Conservation (phyloP, 2,113 vertebrate species). For the Sebastes fasciatus region DNA sequence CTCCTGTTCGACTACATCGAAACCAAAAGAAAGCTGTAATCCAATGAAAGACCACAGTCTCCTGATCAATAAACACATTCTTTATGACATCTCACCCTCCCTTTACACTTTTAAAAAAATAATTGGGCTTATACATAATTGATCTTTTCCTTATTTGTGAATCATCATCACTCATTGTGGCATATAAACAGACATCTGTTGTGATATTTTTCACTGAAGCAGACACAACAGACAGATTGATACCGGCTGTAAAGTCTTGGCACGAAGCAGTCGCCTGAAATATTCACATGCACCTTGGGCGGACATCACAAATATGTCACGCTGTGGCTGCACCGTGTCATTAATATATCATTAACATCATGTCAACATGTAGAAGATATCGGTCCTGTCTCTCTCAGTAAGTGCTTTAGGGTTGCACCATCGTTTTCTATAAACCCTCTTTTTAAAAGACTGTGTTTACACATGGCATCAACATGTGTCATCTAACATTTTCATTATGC, state of each 20-base stretch:
- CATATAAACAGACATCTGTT: background rate
- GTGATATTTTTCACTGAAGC: background rate
- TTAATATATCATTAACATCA: conserved; percentile 45
- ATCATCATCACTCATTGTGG: background rate
- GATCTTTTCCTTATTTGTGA: background rate
- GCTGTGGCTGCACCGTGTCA: conserved; percentile 15
- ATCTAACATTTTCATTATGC: background rate
- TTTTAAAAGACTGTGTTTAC: background rate
- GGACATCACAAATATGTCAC: conserved; percentile 35
- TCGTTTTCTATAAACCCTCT: background rate
- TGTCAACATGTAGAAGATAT: background rate
- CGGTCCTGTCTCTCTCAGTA: background rate
- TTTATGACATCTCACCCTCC: background rate
- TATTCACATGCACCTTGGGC: conserved; percentile 47
- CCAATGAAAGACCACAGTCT: background rate
- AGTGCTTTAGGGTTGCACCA: background rate
- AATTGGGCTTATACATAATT: background rate
- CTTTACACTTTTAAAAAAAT: background rate
- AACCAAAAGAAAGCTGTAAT: background rate
- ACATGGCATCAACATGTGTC: background rate
- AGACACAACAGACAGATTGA: conserved; percentile 32
- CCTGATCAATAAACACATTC: background rate
- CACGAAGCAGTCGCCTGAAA: conserved; percentile 38
- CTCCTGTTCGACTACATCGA: background rate
- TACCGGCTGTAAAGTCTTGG: conserved; percentile 34